Evolutionary conservation across 2,113 vertebrate genomes (phyloP).

Genomic region (Planiliza haematocheilus): DNA sequence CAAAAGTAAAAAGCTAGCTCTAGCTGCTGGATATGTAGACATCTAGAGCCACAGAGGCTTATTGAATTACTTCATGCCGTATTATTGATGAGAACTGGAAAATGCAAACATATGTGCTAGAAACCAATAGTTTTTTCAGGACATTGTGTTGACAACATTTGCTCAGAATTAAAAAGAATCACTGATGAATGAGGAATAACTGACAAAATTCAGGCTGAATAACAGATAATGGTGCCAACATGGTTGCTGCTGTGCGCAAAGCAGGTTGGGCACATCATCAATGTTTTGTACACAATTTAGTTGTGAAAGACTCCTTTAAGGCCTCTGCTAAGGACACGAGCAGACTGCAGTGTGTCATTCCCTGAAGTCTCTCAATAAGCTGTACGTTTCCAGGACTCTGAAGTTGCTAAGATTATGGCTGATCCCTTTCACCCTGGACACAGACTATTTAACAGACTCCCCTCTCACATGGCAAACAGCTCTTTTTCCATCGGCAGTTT

Average conservation of each 20-base stretch:
- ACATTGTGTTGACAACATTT: constrained; percentile 4
- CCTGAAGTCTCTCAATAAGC: no score
- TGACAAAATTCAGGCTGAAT: constrained; percentile 4
- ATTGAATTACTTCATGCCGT: constrained; percentile 1
- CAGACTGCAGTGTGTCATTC: no score
- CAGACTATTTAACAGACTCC: no score
- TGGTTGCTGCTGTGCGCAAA: constrained; percentile 26
- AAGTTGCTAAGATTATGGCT: no score
- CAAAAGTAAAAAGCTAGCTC: no score
- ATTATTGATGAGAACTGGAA: constrained; percentile 7
- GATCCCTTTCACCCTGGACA: no score
- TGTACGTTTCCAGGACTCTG: no score
- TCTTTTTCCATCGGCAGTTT: no score
- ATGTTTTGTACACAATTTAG: constrained; percentile 58
- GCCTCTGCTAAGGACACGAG: no score
- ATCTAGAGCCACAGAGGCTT: constrained; percentile 12
- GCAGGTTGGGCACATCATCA: constrained; percentile 45
- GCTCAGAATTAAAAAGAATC: background rate
- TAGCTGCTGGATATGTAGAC: constrained; percentile 23
- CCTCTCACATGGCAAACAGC: no score
- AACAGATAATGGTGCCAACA: constrained; percentile 8
- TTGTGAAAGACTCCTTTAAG: constrained; percentile 53
- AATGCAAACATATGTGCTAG: background rate
- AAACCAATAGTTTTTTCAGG: constrained; percentile 1
- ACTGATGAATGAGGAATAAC: background rate